Conservation (phyloP, 2,888 invertebrate genomes). For the Ophion slaviceki region DNA sequence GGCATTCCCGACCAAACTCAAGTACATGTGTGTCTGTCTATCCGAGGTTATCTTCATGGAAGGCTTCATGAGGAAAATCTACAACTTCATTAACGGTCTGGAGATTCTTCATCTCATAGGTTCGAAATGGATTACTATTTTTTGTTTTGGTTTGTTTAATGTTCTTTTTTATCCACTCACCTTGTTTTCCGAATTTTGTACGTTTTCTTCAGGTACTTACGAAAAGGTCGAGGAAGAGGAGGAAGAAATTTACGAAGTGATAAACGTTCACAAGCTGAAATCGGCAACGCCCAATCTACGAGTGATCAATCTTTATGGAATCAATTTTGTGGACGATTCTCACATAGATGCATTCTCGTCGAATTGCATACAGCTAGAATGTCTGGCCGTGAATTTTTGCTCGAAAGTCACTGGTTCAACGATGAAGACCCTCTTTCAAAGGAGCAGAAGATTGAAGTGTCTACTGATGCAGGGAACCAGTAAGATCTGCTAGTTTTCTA, state of each 20-base stretch:
- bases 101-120: slow-evolving; percentile 98
- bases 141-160: background rate
- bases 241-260: slow-evolving; percentile 99
- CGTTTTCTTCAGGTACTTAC: slow-evolving; percentile 90
- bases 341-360: slow-evolving; percentile 99
- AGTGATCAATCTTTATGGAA: slow-evolving; percentile 99
- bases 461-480: slow-evolving; percentile 99
- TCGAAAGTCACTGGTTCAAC: slow-evolving; percentile 98
- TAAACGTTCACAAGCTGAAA: slow-evolving; percentile 99
- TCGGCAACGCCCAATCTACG: slow-evolving; percentile 98
- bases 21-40: slow-evolving; percentile 97
- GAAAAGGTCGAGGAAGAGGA: slow-evolving; percentile 99
- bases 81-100: slow-evolving; percentile 99
- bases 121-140: slow-evolving; percentile 77
- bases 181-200: background rate
- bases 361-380: slow-evolving; percentile 98
- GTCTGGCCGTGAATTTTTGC: slow-evolving; percentile 98
- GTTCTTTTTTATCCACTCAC: background rate
- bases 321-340: slow-evolving; percentile 99
- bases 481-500: slow-evolving; percentile 82
- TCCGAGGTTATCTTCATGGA: slow-evolving; percentile 99
- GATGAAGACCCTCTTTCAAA: slow-evolving; percentile 95
- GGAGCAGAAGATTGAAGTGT: slow-evolving; percentile 95
- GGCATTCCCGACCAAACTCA: slow-evolving; percentile 98
- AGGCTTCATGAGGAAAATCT: slow-evolving; percentile 99